phyloP scores from a whole-genome alignment of 1,140 invertebrate species.

The Psix sp. region DNA sequence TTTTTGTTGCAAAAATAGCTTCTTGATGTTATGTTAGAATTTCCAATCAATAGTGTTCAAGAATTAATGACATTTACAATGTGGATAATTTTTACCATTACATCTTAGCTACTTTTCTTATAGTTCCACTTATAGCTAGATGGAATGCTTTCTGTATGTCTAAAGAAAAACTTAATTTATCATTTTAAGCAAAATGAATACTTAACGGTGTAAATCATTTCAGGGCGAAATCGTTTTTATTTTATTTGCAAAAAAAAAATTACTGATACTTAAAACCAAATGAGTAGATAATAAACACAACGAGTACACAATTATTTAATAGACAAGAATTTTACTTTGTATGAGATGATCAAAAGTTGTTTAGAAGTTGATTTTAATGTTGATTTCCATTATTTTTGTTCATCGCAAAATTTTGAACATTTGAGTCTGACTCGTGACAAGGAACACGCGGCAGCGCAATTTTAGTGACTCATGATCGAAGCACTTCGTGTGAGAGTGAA shows the following conservation, averaged over 20 bases:
- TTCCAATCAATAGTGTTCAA: conserved; percentile 12
- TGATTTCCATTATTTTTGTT: conserved; percentile 32
- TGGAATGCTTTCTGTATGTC: too few relatives aligned
- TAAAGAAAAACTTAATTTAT: too few relatives aligned
- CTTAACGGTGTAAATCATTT: too few relatives aligned
- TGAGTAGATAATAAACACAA: too few relatives aligned
- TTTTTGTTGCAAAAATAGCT: too few relatives aligned
- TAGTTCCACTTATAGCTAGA: conserved; percentile 22
- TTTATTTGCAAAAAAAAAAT: too few relatives aligned
- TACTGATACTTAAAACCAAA: too few relatives aligned
- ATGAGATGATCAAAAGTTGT: conserved; percentile 4
- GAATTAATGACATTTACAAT: conserved; percentile 18
- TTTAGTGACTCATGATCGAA: conserved; percentile 53
- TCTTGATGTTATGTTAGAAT: neutral
- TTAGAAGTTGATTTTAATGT: conserved; percentile 9
- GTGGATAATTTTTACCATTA: conserved; percentile 8
- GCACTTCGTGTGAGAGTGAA: conserved; percentile 61
- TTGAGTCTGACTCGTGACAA: conserved; percentile 35
- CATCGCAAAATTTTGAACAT: conserved; percentile 4
- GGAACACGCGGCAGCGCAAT: conserved; percentile 57
- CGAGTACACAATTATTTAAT: too few relatives aligned
- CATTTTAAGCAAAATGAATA: too few relatives aligned
- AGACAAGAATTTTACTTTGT: conserved; percentile 28
- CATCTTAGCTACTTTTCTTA: neutral
- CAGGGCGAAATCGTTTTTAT: too few relatives aligned